phyloP scores from a whole-genome alignment of 2,888 invertebrate genomes.

The Rhogogaster chlorosoma region DNA sequence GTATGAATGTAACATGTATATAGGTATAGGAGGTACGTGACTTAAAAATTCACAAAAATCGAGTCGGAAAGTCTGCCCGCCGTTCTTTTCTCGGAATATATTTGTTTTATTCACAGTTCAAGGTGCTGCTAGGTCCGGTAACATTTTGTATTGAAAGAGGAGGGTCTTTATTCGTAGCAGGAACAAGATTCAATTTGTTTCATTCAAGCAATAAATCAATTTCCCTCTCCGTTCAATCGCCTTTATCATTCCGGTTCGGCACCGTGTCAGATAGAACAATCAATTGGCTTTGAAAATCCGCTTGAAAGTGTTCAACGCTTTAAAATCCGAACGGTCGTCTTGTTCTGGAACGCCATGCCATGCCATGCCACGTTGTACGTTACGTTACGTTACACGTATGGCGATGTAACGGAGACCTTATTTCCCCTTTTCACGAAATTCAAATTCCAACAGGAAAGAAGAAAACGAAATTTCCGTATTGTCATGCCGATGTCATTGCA shows the following conservation, averaged over 20 bases:
- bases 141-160: neutral
- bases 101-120: slow-evolving; percentile 3
- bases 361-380: neutral
- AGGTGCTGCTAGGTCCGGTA: neutral
- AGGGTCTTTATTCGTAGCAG: slow-evolving; percentile 32
- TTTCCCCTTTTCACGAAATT: neutral
- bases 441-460: neutral
- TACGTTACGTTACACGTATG: neutral
- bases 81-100: neutral
- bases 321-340: slow-evolving; percentile 2
- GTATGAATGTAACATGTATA: neutral
- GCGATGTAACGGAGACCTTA: neutral
- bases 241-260: neutral
- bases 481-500: neutral
- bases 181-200: slow-evolving; percentile 48
- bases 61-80: neutral
- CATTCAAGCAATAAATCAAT: slow-evolving; percentile 48
- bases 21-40: neutral
- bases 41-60: neutral
- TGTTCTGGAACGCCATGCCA: neutral
- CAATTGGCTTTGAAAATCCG: slow-evolving; percentile 36
- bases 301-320: neutral
- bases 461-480: neutral
- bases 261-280: slow-evolving; percentile 38
- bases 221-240: slow-evolving; percentile 26